A percentile compares a stretch with the other conserved stretches of the same genome.
phyloP scores from a whole-genome alignment of 2,888 invertebrate genomes.

The Aphodius sticticus region DNA sequence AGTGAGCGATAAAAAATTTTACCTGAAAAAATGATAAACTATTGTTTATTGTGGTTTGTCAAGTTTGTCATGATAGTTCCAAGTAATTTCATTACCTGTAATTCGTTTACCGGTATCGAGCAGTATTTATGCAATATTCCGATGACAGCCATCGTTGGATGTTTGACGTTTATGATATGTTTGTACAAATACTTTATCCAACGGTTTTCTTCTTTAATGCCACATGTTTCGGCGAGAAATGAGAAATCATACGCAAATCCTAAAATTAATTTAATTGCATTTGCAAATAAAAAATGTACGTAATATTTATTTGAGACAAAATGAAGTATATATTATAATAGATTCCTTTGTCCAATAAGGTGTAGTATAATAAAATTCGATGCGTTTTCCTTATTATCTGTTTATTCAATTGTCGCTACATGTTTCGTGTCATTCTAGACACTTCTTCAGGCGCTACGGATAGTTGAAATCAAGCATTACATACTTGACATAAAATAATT shows the following conservation, averaged over 20 bases:
- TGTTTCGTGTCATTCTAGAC: too few species aligned
- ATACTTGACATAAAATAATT: too few species aligned
- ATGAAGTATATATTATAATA: too few species aligned
- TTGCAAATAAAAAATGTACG: too few species aligned
- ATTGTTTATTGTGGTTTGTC: background rate
- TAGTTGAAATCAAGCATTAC: too few species aligned
- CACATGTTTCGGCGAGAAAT: constrained; percentile 68
- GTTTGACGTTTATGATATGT: constrained; percentile 82
- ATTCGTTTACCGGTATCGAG: constrained; percentile 83
- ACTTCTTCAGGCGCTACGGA: too few species aligned
- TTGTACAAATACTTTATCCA: constrained; percentile 85
- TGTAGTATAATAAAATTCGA: too few species aligned
- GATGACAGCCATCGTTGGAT: constrained; percentile 83
- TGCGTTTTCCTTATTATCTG: too few species aligned
- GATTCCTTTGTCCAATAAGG: too few species aligned
- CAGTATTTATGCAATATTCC: constrained; percentile 85
- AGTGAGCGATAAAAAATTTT: constrained; percentile 67
- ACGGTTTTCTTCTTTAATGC: constrained; percentile 76
- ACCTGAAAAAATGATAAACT: constrained; percentile 57
- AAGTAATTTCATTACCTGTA: constrained; percentile 68
- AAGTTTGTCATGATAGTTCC: background rate
- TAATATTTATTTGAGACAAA: too few species aligned
- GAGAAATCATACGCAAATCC: constrained; percentile 64
- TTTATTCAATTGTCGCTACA: too few species aligned
- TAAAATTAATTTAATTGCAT: constrained; percentile 45